Evolutionary conservation across 1,140 invertebrate species (phyloP), one percentile per base, ranked within the genome.

Genomic region (Nixonia krombeini): DNA sequence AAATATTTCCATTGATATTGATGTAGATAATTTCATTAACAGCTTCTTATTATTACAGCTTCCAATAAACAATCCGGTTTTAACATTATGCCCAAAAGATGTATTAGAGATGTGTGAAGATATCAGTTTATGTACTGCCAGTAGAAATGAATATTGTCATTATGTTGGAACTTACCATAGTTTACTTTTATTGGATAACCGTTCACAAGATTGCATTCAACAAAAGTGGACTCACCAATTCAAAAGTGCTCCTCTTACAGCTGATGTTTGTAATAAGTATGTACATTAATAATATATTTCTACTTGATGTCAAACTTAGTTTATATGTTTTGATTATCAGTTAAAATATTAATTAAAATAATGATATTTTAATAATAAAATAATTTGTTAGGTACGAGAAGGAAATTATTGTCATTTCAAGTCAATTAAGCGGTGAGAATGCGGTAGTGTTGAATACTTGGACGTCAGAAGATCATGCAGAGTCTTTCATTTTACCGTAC

Each of bases 201-300:
- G 83, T 18, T 74, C 52, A 8, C 68, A 75, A 7, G 56, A 70
- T 7, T 67, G 70, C 4, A 65, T 84, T n/a, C 55, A 59, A 18
- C 83, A 84, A 70, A 84, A 83, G 55, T 85, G 83, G 83, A 84
- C 77, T 13, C 83, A 85, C 68, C 72, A 81, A n/a, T 77, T 85
- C 0, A 77, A 81, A 63, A 74, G 73, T 55, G 59, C 79, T 15
- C 83, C 82, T 0, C 29, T 82, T 41, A 57, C 73, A 21, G 70
- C 51, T n/a, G 40, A 73, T 49, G 21, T 64, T 45, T 53, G 53
- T 12, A 50, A 56, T n/a, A 78, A 62, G 75, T 78, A 71, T n/a
- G n/a, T n/a, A n/a, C n/a, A n/a, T n/a, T n/a, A n/a, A n/a, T n/a
- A n/a, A n/a, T n/a, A n/a, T n/a, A n/a, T n/a, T n/a, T n/a, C n/a